Conservation (phyloP, 2,113 vertebrate species). For the Bufo gargarizans region DNA sequence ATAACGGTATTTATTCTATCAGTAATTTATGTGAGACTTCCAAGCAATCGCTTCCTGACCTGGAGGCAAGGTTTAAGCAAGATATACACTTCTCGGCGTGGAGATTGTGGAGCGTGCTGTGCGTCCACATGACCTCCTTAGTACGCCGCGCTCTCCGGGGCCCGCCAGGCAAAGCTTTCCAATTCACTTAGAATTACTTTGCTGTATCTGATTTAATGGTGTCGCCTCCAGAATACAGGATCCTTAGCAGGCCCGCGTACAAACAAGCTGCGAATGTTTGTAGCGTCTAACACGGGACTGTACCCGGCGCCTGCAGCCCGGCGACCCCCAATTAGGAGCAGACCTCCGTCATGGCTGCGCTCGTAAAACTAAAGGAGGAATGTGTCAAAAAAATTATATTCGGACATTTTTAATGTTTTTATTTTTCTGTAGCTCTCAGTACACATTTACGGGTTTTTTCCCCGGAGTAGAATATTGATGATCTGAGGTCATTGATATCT, state of each 20-base stretch:
- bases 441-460: too few species aligned
- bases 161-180: slow-evolving; percentile 43
- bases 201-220: slow-evolving; percentile 34
- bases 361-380: too few species aligned
- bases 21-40: slow-evolving; percentile 31
- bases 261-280: slow-evolving; percentile 13
- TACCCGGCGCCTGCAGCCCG: neutral
- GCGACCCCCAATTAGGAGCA: neutral
- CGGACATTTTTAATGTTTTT: too few species aligned
- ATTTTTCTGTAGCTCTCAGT: too few species aligned
- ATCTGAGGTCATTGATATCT: too few species aligned
- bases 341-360: neutral
- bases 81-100: slow-evolving; percentile 28
- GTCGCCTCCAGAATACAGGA: slow-evolving; percentile 26
- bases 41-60: slow-evolving; percentile 46
- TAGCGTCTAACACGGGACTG: neutral
- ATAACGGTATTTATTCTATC: slow-evolving; percentile 38
- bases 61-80: slow-evolving; percentile 38
- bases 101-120: slow-evolving; percentile 27
- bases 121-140: slow-evolving; percentile 29
- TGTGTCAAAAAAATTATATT: too few species aligned
- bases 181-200: slow-evolving; percentile 50
- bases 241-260: slow-evolving; percentile 28
- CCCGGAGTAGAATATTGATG: too few species aligned
- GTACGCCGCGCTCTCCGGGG: neutral